Evolutionary conservation across 64 coral and sea anemone genomes (phyloP).

Genomic region (Pachyseris speciosa): DNA sequence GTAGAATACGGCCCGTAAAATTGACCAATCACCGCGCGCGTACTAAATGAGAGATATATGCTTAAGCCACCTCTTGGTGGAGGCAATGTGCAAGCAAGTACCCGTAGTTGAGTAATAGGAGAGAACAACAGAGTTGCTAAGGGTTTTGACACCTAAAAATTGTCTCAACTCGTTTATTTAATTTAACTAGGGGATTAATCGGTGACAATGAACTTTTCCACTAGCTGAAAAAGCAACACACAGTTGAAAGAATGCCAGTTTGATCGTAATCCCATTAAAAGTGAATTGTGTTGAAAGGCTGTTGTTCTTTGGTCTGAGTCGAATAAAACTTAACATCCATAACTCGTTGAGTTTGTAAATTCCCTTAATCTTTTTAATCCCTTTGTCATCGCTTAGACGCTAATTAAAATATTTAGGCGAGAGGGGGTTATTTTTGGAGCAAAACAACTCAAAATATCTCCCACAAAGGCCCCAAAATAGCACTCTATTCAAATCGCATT

Average conservation of each 20-base stretch:
- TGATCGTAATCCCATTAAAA: not conserved
- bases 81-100: no score
- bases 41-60: no score
- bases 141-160: no score
- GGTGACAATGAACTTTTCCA: no score
- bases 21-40: no score
- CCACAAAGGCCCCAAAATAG: not conserved
- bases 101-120: no score
- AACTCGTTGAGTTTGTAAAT: not conserved
- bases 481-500: not conserved
- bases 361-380: not conserved
- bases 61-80: no score
- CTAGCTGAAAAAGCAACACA: no score
- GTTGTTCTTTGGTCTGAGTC: not conserved
- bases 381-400: not conserved
- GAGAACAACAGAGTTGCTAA: no score
- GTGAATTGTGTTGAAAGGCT: not conserved
- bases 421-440: not conserved
- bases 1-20: no score
- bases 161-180: no score
- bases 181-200: no score
- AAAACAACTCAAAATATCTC: not conserved
- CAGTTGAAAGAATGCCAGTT: not conserved
- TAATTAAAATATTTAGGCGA: not conserved
- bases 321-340: not conserved